A percentile compares a stretch with the other conserved stretches of the same genome.
Evolutionary conservation across 2,888 invertebrate genomes (phyloP).

Genomic region (Sinodicranocentrus sp.): DNA sequence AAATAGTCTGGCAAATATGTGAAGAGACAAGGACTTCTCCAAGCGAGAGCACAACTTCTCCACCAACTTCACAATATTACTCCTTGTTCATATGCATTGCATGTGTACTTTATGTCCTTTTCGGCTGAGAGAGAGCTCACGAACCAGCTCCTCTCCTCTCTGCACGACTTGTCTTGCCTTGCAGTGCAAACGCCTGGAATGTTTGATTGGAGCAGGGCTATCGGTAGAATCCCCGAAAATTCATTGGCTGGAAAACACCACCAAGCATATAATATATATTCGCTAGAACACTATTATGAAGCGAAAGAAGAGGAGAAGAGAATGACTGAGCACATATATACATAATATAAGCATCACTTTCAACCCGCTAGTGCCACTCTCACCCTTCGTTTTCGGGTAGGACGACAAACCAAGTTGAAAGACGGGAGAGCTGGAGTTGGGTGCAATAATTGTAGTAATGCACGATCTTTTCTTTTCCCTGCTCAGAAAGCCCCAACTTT

Average conservation of each 20-base stretch:
- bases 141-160: neutral
- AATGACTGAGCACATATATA: neutral
- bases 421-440: neutral
- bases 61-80: neutral
- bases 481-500: constrained; percentile 46
- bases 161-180: neutral
- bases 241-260: constrained; percentile 56
- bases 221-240: constrained; percentile 60
- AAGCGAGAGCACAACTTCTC: neutral
- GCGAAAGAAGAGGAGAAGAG: neutral
- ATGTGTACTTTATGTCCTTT: too few relatives aligned
- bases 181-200: constrained; percentile 37
- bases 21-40: neutral
- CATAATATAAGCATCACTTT: neutral
- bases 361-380: constrained; percentile 6
- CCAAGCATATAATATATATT: constrained; percentile 1
- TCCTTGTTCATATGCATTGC: neutral
- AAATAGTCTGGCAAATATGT: neutral
- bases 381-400: constrained; percentile 30
- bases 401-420: neutral
- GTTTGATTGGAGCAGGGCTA: constrained; percentile 60
- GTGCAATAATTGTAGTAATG: constrained; percentile 41
- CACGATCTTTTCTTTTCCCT: constrained; percentile 30
- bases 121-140: neutral
- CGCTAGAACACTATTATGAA: neutral